Evolutionary conservation across 2,888 invertebrate species (phyloP), one percentile per base, ranked within the genome.

Genomic region (Belgica antarctica): DNA sequence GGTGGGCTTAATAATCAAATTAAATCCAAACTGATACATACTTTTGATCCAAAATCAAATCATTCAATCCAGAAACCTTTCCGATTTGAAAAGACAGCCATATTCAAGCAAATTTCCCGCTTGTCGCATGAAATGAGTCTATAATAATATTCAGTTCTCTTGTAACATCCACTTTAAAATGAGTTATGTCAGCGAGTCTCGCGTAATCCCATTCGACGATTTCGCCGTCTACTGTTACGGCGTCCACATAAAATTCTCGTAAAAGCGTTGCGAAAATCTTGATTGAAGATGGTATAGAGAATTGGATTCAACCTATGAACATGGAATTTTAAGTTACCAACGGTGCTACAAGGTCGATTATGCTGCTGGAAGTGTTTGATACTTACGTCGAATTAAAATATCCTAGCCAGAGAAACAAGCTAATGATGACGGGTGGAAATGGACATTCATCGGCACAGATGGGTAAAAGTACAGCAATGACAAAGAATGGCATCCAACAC

Each of bases 401-500:
- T 65, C 95, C 95, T 66, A 94, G 84, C 95, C 94, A 95, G 62
- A 92, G 83, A 78, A 91, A 90, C 76, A 92, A 85, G 76, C 88
- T 88, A 73, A 88, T 86, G 72, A 91, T 80, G 76, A 87, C 84
- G 73, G 87, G 87, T 78, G 88, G 88, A 74, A 90, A 88, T 73
- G 84, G 83, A 79, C 89, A 89, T 36, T 83, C 79, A 34, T 83
- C 79, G 75, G 87, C 83, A 79, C 93, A 94, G 71, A 93, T 85
- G 0, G 96, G 93, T 82, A 91, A 86, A 63, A 93, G 82, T 41
- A 95, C 82, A 0, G 94, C 94, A 80, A 92, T 85, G 66, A 94
- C 86, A 81, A 96, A 96, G 83, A 96, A 96, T 10, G 96, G 96
- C 73, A 95, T 82, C 96, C 96, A 96, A 77, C 95, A 96, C 74